These are phyloP conservation scores for Rhinogobius similis DNA, from an alignment of 2,113 vertebrate species.

Conservation along the genomic window DNA sequence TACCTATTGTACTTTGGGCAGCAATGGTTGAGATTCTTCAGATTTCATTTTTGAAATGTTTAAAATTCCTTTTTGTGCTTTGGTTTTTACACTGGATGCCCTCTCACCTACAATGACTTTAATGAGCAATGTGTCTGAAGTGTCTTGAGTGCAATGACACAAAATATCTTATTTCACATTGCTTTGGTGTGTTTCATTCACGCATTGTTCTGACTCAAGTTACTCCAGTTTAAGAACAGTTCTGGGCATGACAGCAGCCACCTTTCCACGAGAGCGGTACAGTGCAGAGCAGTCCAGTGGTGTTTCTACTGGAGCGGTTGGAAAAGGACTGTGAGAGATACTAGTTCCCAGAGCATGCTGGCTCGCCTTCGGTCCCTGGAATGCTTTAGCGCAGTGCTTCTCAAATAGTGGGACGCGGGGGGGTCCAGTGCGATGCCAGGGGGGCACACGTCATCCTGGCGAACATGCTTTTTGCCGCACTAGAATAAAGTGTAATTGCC, in stretches of 20 bases:
- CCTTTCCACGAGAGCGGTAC: too few relatives aligned
- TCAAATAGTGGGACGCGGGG: too few relatives aligned
- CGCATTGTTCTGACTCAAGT: neutral
- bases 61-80: neutral
- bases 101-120: neutral
- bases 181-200: neutral
- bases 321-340: too few relatives aligned
- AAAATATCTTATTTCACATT: neutral
- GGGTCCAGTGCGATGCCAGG: too few relatives aligned
- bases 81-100: neutral
- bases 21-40: neutral
- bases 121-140: neutral
- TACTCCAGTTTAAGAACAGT: neutral
- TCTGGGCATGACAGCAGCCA: neutral
- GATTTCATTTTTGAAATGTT: neutral
- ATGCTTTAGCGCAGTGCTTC: too few relatives aligned
- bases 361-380: too few relatives aligned
- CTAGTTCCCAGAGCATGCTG: too few relatives aligned
- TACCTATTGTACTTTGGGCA: neutral
- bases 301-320: too few relatives aligned
- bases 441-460: too few relatives aligned
- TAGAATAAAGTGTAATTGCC: too few relatives aligned
- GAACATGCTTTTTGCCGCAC: too few relatives aligned
- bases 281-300: too few relatives aligned
- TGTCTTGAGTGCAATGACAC: neutral